Evolutionary conservation across 2,888 invertebrate species (phyloP).

Genomic region (Blomia tropicalis): DNA sequence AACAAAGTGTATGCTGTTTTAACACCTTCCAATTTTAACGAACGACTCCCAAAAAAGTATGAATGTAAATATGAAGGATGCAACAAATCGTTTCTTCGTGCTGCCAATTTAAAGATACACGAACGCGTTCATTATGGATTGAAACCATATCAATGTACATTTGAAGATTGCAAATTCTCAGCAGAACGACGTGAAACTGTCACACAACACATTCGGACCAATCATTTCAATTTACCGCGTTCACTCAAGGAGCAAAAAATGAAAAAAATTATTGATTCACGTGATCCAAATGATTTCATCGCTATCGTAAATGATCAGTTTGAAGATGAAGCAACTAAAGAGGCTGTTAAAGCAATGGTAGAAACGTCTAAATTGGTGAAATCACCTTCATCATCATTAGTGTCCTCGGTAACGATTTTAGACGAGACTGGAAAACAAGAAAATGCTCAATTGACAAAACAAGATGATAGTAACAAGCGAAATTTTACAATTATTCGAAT

Average conservation of each 20-base stretch:
- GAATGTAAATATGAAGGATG: not conserved
- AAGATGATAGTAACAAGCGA: not conserved
- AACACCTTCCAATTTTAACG: not conserved
- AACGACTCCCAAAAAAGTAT: not conserved
- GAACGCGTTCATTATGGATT: not conserved
- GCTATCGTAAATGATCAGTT: not conserved
- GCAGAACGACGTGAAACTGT: not conserved
- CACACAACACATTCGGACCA: not conserved
- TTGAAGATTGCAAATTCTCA: not conserved
- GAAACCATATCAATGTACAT: not conserved
- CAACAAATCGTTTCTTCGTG: not conserved
- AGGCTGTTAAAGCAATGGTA: not conserved
- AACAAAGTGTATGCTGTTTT: not conserved
- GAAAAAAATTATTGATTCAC: not conserved
- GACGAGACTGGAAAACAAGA: not conserved
- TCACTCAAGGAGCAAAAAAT: not conserved
- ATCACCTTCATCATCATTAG: not conserved
- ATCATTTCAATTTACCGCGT: not conserved
- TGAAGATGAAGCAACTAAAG: not conserved
- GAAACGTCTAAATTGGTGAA: not conserved
- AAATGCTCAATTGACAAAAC: not conserved
- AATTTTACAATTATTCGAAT: not conserved
- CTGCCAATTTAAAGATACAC: conserved; percentile 1
- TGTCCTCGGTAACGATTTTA: not conserved
- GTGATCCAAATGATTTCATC: not conserved